Percentiles rank a stretch among this genome's conserved stretches.
Conservation (phyloP, 1,140 invertebrate genomes). For the Brachionus asplanchnoidis region DNA sequence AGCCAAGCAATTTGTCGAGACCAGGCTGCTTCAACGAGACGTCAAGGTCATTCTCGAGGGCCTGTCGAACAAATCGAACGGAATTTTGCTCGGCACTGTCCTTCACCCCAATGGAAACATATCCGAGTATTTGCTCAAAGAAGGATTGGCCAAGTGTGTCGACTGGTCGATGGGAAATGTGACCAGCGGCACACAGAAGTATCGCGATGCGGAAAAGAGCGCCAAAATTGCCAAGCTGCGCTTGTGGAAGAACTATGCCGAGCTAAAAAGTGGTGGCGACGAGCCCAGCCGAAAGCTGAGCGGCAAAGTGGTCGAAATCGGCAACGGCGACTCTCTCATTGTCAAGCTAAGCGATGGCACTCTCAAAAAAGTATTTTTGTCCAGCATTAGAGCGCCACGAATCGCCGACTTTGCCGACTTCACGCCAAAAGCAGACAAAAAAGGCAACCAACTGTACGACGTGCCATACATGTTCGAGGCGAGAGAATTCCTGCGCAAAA, state of each 20-base stretch:
- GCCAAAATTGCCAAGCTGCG: constrained; percentile 81
- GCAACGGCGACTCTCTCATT: constrained; percentile 84
- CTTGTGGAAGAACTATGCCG: constrained; percentile 77
- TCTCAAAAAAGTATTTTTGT: constrained; percentile 86
- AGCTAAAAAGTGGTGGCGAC: constrained; percentile 43
- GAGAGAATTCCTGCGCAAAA: constrained; percentile 89
- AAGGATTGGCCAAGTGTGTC: constrained; percentile 92
- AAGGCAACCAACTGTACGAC: constrained; percentile 78
- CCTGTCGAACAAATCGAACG: constrained; percentile 72
- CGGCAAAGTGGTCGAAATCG: constrained; percentile 69
- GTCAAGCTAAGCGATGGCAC: constrained; percentile 72
- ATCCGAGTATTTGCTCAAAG: constrained; percentile 78
- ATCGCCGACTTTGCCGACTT: constrained; percentile 44
- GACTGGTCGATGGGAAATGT: constrained; percentile 90
- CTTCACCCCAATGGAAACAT: constrained; percentile 75
- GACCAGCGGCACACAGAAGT: constrained; percentile 72
- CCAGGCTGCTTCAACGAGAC: constrained; percentile 81
- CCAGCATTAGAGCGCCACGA: constrained; percentile 85
- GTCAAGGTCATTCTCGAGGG: constrained; percentile 86
- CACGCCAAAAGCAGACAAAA: constrained; percentile 41
- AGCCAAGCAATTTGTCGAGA: constrained; percentile 84
- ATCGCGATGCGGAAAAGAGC: constrained; percentile 73
- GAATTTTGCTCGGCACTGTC: constrained; percentile 43
- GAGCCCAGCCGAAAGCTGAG: constrained; percentile 37
- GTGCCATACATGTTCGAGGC: constrained; percentile 97